Evolutionary conservation across 2,888 invertebrate genomes (phyloP).

Genomic region (Apotomis capreana): DNA sequence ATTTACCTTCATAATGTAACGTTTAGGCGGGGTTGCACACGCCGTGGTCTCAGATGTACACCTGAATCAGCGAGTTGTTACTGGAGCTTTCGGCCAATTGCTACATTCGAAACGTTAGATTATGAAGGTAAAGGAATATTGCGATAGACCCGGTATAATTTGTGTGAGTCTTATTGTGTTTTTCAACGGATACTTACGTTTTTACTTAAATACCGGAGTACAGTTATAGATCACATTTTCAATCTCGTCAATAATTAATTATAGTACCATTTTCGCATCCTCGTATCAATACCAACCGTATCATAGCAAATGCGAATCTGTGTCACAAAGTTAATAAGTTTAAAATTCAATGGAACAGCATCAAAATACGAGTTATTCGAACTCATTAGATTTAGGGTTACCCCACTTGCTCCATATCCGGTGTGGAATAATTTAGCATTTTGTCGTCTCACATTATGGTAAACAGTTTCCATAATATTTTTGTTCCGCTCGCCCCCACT

Average conservation of each 20-base stretch:
- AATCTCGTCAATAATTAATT: neutral
- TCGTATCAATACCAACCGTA: neutral
- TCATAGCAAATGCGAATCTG: neutral
- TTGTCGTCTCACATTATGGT: constrained; percentile 78
- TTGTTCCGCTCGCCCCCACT: constrained; percentile 67
- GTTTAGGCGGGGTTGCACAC: too few relatives aligned
- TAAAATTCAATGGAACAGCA: neutral
- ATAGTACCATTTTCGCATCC: neutral
- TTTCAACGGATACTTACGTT: too few relatives aligned
- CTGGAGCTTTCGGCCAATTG: too few relatives aligned
- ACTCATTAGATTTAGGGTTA: constrained; percentile 14
- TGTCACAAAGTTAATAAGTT: neutral
- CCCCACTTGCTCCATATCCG: constrained; percentile 51
- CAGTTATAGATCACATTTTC: neutral
- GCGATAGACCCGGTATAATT: too few relatives aligned
- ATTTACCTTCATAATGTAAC: too few relatives aligned
- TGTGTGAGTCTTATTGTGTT: too few relatives aligned
- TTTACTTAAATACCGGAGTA: neutral
- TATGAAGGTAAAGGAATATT: too few relatives aligned
- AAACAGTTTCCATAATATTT: constrained; percentile 74
- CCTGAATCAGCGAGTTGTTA: too few relatives aligned
- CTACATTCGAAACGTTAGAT: too few relatives aligned
- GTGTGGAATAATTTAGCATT: constrained; percentile 68
- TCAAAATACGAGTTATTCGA: neutral
- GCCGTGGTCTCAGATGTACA: too few relatives aligned